Conservation (phyloP, 2,113 vertebrate genomes). For the Psittacus erithacus region DNA sequence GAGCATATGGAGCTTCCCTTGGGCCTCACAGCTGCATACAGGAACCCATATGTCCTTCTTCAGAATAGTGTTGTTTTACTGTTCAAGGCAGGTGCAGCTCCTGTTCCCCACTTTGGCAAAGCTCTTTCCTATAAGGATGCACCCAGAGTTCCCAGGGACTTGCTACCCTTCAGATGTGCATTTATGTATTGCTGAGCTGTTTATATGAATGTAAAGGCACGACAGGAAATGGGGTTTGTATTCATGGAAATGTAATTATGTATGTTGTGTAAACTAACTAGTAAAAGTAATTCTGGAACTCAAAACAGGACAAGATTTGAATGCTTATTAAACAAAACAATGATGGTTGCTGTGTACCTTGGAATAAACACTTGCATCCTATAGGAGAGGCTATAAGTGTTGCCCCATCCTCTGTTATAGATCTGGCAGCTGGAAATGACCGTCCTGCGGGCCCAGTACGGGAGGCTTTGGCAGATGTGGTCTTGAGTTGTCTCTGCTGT, state of each 20-base stretch:
- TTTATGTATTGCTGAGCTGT: not conserved
- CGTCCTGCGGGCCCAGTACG: not conserved
- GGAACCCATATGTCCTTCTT: not conserved
- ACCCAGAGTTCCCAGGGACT: not conserved
- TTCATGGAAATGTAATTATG: constrained; percentile 43
- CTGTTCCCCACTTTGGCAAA: not conserved
- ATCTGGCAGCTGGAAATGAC: not conserved
- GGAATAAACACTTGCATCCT: not conserved
- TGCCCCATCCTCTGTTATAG: not conserved
- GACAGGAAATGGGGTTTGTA: constrained; percentile 13
- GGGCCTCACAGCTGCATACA: not conserved
- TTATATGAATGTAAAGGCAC: not conserved
- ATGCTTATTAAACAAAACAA: constrained; percentile 33
- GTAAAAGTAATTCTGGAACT: constrained; percentile 18
- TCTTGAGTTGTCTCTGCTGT: not conserved
- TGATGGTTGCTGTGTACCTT: not conserved
- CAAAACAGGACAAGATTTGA: constrained; percentile 32
- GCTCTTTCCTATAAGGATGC: not conserved
- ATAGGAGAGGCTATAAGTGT: not conserved
- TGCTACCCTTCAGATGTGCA: not conserved
- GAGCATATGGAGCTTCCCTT: constrained; percentile 16
- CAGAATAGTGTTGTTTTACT: not conserved
- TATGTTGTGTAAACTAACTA: constrained; percentile 47
- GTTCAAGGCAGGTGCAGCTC: not conserved
- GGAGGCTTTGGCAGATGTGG: not conserved